Percentiles rank a stretch among this genome's conserved stretches.
Evolutionary conservation across 1,140 invertebrate species (phyloP).

Genomic region (Aphidius ervi): DNA sequence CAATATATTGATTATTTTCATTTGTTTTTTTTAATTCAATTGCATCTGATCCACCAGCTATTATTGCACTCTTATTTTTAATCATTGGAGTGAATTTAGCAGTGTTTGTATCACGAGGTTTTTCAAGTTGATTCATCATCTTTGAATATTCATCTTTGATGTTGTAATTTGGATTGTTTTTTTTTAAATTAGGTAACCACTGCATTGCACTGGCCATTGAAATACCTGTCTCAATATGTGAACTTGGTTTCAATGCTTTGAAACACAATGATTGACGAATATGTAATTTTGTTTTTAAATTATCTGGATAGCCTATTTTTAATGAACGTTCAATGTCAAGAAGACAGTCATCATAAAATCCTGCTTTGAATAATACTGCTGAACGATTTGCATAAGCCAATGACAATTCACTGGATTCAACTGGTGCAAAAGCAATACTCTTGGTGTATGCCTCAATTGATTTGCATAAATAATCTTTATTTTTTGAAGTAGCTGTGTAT

Average conservation of each 20-base stretch:
- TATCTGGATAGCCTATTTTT: conserved; percentile 6
- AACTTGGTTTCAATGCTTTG: not conserved
- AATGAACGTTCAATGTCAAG: conserved; percentile 16
- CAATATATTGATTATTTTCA: conserved; percentile 60
- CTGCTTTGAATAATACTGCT: conserved; percentile 4
- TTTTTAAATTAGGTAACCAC: no score
- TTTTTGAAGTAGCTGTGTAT: no score
- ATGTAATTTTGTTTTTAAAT: conserved; percentile 12
- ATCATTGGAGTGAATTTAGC: conserved; percentile 4
- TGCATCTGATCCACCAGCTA: conserved; percentile 9
- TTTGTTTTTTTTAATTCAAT: conserved; percentile 24
- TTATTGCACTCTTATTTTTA: conserved; percentile 27
- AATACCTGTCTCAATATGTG: not conserved
- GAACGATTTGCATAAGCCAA: conserved; percentile 21
- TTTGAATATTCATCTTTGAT: no score
- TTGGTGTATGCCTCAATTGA: not conserved
- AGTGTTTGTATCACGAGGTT: not conserved
- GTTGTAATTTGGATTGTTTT: no score
- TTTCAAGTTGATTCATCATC: not conserved
- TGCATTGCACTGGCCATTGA: not conserved
- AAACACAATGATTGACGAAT: conserved; percentile 7
- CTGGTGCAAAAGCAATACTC: conserved; percentile 13
- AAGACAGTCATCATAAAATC: conserved; percentile 13
- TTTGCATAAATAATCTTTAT: no score
- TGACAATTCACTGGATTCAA: conserved; percentile 7